These are phyloP conservation scores for Hirundichthys speculiger DNA, from an alignment of 2,113 vertebrate genomes.

Conservation along the genomic window DNA sequence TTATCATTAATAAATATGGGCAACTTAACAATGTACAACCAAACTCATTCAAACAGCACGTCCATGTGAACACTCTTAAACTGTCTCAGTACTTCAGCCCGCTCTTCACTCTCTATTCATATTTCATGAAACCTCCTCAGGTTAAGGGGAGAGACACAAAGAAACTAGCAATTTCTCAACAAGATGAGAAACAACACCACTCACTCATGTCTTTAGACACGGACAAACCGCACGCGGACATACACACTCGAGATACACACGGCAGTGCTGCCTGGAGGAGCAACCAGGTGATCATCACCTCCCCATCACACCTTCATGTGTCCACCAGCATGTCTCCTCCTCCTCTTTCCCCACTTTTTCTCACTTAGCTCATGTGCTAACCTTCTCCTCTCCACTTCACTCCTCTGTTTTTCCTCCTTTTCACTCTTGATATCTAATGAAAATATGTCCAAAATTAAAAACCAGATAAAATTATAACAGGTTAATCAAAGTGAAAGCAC, in stretches of 20 bases:
- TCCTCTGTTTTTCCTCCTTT: conserved; percentile 12
- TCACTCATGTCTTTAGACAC: conserved; percentile 25
- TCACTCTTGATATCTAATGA: neutral
- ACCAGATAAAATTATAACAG: neutral
- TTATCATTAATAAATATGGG: conserved; percentile 11
- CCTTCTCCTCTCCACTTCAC: conserved; percentile 1
- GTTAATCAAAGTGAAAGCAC: too few species aligned
- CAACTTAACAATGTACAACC: conserved; percentile 8
- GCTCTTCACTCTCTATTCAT: conserved; percentile 78
- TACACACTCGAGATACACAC: conserved; percentile 3
- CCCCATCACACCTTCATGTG: conserved; percentile 36
- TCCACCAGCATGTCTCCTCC: conserved; percentile 23
- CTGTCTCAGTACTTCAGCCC: conserved; percentile 66
- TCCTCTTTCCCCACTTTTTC: conserved; percentile 35
- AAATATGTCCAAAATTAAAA: neutral
- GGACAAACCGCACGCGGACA: conserved; percentile 14
- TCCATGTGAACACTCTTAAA: conserved; percentile 11
- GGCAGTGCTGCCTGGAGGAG: conserved; percentile 25
- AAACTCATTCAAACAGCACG: conserved; percentile 16
- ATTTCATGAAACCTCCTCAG: conserved; percentile 75
- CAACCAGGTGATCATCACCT: conserved; percentile 50
- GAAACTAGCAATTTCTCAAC: conserved; percentile 58
- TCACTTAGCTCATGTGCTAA: conserved; percentile 20
- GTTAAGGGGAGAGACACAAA: conserved; percentile 61
- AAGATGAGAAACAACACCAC: conserved; percentile 55